Evolutionary conservation across 2,888 invertebrate species (phyloP), one percentile per base, ranked within the genome.

Genomic region (Caenorhabditis parvicauda): DNA sequence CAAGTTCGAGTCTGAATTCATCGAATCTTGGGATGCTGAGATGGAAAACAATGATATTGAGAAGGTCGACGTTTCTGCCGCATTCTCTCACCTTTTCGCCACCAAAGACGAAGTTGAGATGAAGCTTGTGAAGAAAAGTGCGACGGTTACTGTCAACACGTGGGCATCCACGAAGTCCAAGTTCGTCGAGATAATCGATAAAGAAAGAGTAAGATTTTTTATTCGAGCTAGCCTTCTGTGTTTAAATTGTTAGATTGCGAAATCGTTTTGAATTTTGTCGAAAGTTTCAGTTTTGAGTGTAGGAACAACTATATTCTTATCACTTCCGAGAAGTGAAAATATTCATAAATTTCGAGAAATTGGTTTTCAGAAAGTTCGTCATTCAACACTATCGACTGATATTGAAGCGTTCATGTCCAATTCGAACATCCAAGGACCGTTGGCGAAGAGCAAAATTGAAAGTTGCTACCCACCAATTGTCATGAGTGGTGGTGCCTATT

Each of bases 391-490:
- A 17, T 90, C 95, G 0, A 93, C 94, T 83, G 92, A 92, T 9
- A 91, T 95, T 1, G 95, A 96, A 82, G 86, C 89, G 14, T 93
- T 93, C 0, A 87, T 94, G 76, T 88, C 88, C n/a, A 92, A 94
- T 82, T 93, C 93, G 81, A 95, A 96, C 84, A 94, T 92, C 83
- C 91, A 95, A 94, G 83, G 87, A 9, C n/a, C 54, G 6, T 32
- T 77, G 43, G 55, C 56, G 3, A 68, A 66, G 32, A 62, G 67
- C 14, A 53, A 89, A 2, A 89, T 92, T 3, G 96, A 98, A 80
- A 91, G 93, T 88, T 98, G 96, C 81, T 99, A 96, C 82, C 93
- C 95, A 0, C 91, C 98, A 0, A 99, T 99, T 57, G 92, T 99
- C 77, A 98, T 98, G 82, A 96, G 95, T 32, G 98, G 98, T 7